Evolutionary conservation across 2,888 invertebrate species (phyloP).

Genomic region (Byasa hedistus): DNA sequence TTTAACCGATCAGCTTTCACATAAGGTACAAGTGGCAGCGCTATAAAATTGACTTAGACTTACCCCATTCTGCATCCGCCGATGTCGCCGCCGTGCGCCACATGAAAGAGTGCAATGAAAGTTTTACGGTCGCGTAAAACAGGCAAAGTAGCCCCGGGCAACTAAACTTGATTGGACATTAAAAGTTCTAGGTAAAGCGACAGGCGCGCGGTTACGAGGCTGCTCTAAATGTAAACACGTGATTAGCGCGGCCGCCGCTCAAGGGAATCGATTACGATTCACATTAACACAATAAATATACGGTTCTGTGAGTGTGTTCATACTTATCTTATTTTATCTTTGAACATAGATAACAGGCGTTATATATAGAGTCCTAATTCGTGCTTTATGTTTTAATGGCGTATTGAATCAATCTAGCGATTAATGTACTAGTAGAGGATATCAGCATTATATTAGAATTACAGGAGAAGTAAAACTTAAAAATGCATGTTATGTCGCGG

Average conservation of each 20-base stretch:
- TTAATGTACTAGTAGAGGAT: no score
- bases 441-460: no score
- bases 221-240: conserved; percentile 48
- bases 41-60: conserved; percentile 60
- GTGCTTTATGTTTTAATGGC: no score
- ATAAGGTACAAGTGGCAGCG: conserved; percentile 63
- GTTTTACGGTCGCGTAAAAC: conserved; percentile 70
- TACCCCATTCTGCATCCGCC: conserved; percentile 79
- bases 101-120: conserved; percentile 73
- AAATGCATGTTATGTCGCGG: no score
- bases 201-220: conserved; percentile 44
- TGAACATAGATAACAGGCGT: no score
- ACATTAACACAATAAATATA: neutral
- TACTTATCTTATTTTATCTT: no score
- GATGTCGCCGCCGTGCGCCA: conserved; percentile 57
- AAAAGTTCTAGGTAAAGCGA: conserved; percentile 59
- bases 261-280: conserved; percentile 23
- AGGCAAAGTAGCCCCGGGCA: conserved; percentile 52
- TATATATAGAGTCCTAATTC: no score
- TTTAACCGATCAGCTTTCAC: conserved; percentile 41
- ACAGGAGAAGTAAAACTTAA: no score
- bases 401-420: no score
- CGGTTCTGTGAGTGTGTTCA: neutral
- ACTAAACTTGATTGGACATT: conserved; percentile 65
- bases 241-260: conserved; percentile 37